Evolutionary conservation across 2,113 vertebrate genomes (phyloP), one percentile per base, ranked within the genome.

Genomic region (Seriola rivoliana): DNA sequence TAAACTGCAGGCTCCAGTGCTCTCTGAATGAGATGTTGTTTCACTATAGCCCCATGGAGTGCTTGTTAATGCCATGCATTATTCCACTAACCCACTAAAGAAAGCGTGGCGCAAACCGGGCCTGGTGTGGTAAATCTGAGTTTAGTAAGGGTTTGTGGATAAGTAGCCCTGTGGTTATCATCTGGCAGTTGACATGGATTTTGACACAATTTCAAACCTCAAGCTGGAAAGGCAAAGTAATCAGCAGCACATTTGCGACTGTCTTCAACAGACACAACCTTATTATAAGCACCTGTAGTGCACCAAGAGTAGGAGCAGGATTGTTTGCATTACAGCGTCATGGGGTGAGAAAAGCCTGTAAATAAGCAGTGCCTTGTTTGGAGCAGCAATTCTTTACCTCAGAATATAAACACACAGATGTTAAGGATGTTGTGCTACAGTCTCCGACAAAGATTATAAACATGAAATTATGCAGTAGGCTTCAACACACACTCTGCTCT

Each of bases 1-100:
- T 93, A 87, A 85, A 89, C 60, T 82, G 55, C 67, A 81, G 75
- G 81, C 86, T 86, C 70, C 76, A 62, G 48, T 73, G 82, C 52
- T 29, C 68, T 75, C 73, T 65, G 42, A 84, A 81, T 73, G 78
- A 83, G 71, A 73, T 62, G 75, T 65, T 68, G 63, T 67, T 76
- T 75, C 36, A 65, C 38, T 17, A 29, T 25, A 32, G 50, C 36
- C 48, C 69, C 25, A 42, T 38, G 44, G 23, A 21, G 57, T 23
- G 17, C 59, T 52, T 75, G 34, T 78, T 72, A 86, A 90, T 78
- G 44, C 75, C 46, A 2, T 21, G 6, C 29, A 58, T 85, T 77
- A 75, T 54, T 67, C 70, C 50, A 42, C 66, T 73, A 65, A 78
- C 29, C 40, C 34, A 46, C 60, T 58, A 7, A 60, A 50, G 55